Evolutionary conservation across 1,140 invertebrate species (phyloP).

Genomic region (Hormaphis cornu): DNA sequence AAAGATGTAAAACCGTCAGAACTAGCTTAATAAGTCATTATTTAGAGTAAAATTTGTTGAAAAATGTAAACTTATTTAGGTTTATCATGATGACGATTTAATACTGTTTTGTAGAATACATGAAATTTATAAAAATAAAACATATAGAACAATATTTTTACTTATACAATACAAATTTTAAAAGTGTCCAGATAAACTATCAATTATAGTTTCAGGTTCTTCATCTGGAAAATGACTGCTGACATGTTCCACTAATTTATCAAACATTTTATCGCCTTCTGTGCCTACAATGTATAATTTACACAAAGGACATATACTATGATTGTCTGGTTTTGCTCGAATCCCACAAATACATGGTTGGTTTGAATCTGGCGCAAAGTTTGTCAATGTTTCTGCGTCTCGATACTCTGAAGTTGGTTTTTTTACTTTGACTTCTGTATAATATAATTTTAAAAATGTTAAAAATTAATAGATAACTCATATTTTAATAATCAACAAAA

Average conservation of each 20-base stretch:
- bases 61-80: background rate
- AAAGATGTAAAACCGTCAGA: conserved; percentile 63
- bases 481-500: too few relatives aligned
- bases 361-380: background rate
- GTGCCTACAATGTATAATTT: conserved; percentile 6
- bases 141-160: conserved; percentile 7
- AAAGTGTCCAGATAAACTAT: conserved; percentile 22
- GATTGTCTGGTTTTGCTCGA: conserved; percentile 1
- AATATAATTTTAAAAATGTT: too few relatives aligned
- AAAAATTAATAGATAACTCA: too few relatives aligned
- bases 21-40: conserved; percentile 49
- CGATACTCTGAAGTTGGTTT: conserved; percentile 9
- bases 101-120: background rate
- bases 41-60: conserved; percentile 1
- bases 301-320: conserved; percentile 26
- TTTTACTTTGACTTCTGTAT: conserved; percentile 1
- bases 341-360: conserved; percentile 1
- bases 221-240: conserved; percentile 30
- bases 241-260: conserved; percentile 31
- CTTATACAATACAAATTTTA: background rate
- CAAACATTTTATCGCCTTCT: conserved; percentile 10
- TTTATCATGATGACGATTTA: background rate
- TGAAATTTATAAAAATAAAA: background rate
- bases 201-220: conserved; percentile 25
- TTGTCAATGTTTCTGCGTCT: conserved; percentile 25